Evolutionary conservation across 2,888 invertebrate species (phyloP).

Genomic region (Ophion ellenae): DNA sequence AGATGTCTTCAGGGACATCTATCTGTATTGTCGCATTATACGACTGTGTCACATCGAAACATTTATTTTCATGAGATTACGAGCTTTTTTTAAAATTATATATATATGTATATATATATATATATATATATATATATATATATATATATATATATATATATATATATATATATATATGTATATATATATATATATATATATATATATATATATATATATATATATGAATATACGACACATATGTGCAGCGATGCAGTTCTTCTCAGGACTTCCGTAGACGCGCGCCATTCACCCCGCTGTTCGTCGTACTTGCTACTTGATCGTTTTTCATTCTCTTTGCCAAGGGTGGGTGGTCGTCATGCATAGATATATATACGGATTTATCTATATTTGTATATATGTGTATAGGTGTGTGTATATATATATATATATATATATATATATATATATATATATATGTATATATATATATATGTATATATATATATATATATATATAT

Average conservation of each 20-base stretch:
- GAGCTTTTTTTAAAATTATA: constrained; percentile 12
- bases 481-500: too few species aligned
- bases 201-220: too few species aligned
- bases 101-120: not conserved
- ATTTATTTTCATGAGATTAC: constrained; percentile 39
- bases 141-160: too few species aligned
- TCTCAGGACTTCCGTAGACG: not conserved
- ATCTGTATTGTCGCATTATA: constrained; percentile 29
- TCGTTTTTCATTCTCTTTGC: constrained; percentile 39
- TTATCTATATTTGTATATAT: too few species aligned
- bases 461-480: not conserved
- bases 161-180: too few species aligned
- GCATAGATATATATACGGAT: not conserved
- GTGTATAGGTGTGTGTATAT: too few species aligned
- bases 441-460: too few species aligned
- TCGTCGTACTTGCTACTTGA: not conserved
- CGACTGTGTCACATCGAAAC: constrained; percentile 45
- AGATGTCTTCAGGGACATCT: constrained; percentile 5
- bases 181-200: too few species aligned
- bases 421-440: too few species aligned
- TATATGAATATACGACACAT: too few species aligned
- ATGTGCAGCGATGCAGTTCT: constrained; percentile 1
- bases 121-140: not conserved
- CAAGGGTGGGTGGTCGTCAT: constrained; percentile 8
- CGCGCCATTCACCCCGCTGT: not conserved